phyloP scores from a whole-genome alignment of 92 coral and sea anemone genomes.

The Diadumene lineata region DNA sequence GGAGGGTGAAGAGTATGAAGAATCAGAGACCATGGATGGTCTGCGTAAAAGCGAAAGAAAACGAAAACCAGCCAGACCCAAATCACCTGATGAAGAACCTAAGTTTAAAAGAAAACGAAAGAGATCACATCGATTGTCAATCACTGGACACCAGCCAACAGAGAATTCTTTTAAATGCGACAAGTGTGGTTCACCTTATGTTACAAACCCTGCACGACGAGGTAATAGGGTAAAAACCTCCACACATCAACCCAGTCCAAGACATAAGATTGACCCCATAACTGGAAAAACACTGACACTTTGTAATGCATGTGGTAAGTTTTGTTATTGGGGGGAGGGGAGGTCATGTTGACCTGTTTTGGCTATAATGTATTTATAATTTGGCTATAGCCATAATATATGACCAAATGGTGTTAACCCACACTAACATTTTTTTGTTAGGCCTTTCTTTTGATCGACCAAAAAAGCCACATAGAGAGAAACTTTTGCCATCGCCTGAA shows the following conservation, averaged over 20 bases:
- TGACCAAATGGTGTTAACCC: too few species aligned
- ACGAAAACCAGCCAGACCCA: constrained; percentile 76
- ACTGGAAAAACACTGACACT: constrained; percentile 90
- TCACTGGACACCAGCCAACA: constrained; percentile 48
- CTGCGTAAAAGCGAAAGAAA: constrained; percentile 75
- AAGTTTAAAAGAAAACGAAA: constrained; percentile 65
- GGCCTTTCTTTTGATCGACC: constrained; percentile 98
- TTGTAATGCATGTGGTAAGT: constrained; percentile 98
- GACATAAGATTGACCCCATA: constrained; percentile 86
- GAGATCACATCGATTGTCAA: constrained; percentile 41
- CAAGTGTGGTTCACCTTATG: constrained; percentile 90
- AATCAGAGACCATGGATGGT: constrained; percentile 27
- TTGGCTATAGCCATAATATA: too few species aligned
- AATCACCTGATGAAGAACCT: constrained; percentile 71
- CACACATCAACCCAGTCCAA: constrained; percentile 87
- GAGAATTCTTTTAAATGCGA: constrained; percentile 92
- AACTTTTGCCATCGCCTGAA: constrained; percentile 59
- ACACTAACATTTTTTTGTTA: constrained; percentile 11
- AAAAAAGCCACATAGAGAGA: constrained; percentile 67
- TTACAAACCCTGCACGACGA: constrained; percentile 92
- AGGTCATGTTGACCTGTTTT: neutral
- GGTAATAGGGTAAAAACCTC: constrained; percentile 91
- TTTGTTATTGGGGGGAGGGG: too few species aligned
- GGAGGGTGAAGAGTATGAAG: constrained; percentile 52
- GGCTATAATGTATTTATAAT: too few species aligned